Conservation (phyloP, 2,797 vertebrate species). For the Ambastaia sidthimunki region DNA sequence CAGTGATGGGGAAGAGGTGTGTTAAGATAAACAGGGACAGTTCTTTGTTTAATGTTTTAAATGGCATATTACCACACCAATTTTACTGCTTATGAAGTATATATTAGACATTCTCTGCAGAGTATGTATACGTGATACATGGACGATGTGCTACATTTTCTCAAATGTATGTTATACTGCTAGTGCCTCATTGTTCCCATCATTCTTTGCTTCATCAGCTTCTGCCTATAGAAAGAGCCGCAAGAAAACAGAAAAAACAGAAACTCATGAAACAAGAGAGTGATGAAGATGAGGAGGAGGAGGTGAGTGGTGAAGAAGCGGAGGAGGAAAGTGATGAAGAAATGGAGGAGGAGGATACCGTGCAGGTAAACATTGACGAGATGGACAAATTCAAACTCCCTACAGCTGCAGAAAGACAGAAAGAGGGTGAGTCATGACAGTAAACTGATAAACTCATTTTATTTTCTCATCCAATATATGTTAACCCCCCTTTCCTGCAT, state of each 20-base stretch:
- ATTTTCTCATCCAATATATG: background rate
- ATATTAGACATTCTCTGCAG: background rate
- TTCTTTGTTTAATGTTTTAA: background rate
- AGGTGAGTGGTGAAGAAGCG: constrained; percentile 66
- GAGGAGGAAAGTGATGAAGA: constrained; percentile 72
- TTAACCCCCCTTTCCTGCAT: background rate
- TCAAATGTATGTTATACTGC: background rate
- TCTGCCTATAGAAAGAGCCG: constrained; percentile 93
- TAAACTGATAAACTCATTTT: background rate
- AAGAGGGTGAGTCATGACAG: constrained; percentile 76
- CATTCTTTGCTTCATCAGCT: constrained; percentile 74
- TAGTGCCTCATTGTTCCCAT: background rate
- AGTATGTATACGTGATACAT: background rate
- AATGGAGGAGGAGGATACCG: constrained; percentile 68
- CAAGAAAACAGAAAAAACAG: constrained; percentile 83
- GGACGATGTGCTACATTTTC: too few relatives aligned
- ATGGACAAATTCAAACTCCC: constrained; percentile 86
- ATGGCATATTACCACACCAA: background rate
- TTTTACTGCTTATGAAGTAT: background rate
- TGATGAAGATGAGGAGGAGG: constrained; percentile 74
- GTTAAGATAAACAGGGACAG: constrained; percentile 32
- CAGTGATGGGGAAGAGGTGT: constrained; percentile 78
- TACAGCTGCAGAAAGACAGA: constrained; percentile 81
- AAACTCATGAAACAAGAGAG: constrained; percentile 56
- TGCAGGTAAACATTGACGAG: constrained; percentile 87